Conservation (phyloP, 2,113 vertebrate species). For the Podiceps cristatus region DNA sequence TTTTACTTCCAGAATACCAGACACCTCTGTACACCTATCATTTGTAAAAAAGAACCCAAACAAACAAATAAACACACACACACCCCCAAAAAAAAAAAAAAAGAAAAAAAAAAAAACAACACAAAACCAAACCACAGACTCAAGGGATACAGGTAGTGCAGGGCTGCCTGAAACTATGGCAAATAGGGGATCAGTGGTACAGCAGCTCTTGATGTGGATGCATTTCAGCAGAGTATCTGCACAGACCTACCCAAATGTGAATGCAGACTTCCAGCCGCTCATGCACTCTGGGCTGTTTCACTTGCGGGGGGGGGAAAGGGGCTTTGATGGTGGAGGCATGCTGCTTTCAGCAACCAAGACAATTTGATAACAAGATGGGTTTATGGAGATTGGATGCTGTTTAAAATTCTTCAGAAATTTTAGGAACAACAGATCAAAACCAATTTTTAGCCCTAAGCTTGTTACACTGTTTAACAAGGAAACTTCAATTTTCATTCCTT, state of each 20-base stretch:
- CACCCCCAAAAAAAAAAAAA: background rate
- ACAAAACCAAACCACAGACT: background rate
- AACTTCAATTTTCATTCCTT: background rate
- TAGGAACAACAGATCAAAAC: background rate
- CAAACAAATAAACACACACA: background rate
- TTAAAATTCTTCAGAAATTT: background rate
- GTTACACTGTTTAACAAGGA: background rate
- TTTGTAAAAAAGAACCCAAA: background rate
- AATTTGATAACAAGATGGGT: background rate
- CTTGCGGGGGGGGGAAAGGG: background rate
- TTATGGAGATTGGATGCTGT: background rate
- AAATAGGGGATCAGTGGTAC: background rate
- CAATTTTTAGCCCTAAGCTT: background rate
- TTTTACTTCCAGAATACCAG: background rate
- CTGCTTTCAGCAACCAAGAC: background rate
- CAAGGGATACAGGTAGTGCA: background rate
- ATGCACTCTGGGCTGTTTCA: background rate
- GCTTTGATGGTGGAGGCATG: rapidly evolving
- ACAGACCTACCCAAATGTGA: background rate
- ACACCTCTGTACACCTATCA: background rate
- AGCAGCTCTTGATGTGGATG: background rate
- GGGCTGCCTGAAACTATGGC: background rate
- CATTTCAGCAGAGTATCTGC: rapidly evolving
- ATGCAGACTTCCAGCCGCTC: background rate
- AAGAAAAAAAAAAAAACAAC: background rate